Percentiles rank a stretch among this genome's conserved stretches.
Conservation (phyloP, 2,113 vertebrate genomes). For the Microcebus tavaratra region DNA sequence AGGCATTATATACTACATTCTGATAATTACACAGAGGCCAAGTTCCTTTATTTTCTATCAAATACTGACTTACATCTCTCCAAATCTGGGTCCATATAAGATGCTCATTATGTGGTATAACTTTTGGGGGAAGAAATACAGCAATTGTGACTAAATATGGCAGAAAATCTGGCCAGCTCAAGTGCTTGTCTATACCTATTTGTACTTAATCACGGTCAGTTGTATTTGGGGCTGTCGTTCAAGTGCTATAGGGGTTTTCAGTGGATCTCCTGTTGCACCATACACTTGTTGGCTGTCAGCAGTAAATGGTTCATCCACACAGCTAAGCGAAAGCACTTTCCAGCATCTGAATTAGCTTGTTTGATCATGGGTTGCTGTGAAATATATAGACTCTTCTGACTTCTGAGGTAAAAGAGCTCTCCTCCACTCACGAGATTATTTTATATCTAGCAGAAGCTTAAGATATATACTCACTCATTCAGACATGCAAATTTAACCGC, state of each 20-base stretch:
- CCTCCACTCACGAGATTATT: conserved; percentile 60
- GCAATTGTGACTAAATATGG: background rate
- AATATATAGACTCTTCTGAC: conserved; percentile 61
- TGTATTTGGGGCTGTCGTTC: background rate
- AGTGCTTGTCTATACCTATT: conserved; percentile 14
- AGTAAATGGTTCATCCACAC: background rate
- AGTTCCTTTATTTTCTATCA: background rate
- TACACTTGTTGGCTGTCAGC: background rate
- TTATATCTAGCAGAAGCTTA: conserved; percentile 34
- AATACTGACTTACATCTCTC: conserved; percentile 24
- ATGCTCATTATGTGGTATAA: background rate
- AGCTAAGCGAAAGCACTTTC: conserved; percentile 60
- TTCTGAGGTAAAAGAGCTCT: conserved; percentile 70
- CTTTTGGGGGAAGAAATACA: background rate
- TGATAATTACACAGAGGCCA: background rate
- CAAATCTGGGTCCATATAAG: background rate
- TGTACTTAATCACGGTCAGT: conserved; percentile 19
- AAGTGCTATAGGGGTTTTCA: conserved; percentile 29
- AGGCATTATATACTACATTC: background rate
- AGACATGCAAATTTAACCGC: conserved; percentile 66
- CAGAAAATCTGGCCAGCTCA: conserved; percentile 16
- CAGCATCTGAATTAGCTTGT: conserved; percentile 65
- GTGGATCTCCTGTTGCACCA: conserved; percentile 6
- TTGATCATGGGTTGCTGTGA: conserved; percentile 65
- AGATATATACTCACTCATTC: conserved; percentile 53